phyloP scores from a whole-genome alignment of 2,113 vertebrate genomes.

The Campylorhamphus procurvoides region DNA sequence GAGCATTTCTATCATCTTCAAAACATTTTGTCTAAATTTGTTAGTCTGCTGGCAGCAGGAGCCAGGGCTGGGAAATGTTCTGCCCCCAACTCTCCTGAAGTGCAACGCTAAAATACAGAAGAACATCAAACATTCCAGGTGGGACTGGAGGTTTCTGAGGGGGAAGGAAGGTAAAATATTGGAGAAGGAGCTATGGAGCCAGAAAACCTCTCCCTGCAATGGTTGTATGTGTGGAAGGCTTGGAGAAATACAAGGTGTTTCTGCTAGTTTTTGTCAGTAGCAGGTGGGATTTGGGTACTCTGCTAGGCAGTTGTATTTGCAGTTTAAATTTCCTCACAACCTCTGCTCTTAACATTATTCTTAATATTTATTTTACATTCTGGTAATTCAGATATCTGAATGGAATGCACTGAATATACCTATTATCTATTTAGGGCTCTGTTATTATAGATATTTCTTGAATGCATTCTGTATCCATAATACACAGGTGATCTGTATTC shows the following conservation, averaged over 20 bases:
- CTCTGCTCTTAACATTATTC: neutral
- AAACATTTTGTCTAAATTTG: neutral
- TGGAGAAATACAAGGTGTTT: neutral
- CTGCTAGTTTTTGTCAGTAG: neutral
- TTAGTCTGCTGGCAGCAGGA: neutral
- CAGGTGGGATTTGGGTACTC: rapidly evolving
- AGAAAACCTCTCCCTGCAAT: neutral
- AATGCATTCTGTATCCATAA: neutral
- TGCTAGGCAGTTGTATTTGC: neutral
- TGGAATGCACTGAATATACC: neutral
- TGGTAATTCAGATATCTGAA: neutral
- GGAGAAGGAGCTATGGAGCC: neutral
- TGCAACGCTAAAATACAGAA: neutral
- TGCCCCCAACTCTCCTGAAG: neutral
- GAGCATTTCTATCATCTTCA: neutral
- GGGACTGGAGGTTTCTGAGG: neutral
- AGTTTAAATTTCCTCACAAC: neutral
- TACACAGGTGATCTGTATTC: neutral
- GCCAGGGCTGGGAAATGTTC: neutral
- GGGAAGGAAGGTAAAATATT: neutral
- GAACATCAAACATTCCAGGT: neutral
- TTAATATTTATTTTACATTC: neutral
- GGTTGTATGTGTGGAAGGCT: neutral
- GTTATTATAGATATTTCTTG: neutral
- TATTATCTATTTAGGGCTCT: neutral